Conservation (phyloP, 2,797 vertebrate genomes). For the Heliangelus exortis region DNA sequence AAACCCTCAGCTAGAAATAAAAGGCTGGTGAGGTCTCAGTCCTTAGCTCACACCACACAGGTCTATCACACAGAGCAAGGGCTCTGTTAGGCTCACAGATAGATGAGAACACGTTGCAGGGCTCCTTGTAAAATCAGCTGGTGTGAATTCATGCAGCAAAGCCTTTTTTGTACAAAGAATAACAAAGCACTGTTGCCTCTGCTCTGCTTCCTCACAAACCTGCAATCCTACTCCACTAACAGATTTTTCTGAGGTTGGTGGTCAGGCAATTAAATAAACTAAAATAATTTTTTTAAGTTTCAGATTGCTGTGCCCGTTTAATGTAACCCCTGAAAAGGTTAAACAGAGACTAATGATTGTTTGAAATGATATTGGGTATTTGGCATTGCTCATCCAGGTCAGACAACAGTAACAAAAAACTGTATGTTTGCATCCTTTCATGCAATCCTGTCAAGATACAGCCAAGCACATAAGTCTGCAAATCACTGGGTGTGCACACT, state of each 20-base stretch:
- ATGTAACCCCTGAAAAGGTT: neutral
- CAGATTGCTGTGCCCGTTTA: neutral
- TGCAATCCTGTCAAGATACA: neutral
- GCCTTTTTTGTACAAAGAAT: neutral
- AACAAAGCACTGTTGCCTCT: neutral
- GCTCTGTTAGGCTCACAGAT: neutral
- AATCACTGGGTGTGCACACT: neutral
- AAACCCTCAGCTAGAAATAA: neutral
- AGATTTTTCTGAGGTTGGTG: neutral
- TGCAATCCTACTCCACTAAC: neutral
- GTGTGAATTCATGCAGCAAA: constrained; percentile 9
- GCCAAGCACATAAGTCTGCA: neutral
- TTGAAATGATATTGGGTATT: neutral
- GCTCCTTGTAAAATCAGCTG: neutral
- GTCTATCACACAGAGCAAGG: neutral
- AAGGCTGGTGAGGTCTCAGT: neutral
- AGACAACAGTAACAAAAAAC: constrained; percentile 5
- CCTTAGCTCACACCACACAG: neutral
- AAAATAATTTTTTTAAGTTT: neutral
- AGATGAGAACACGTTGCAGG: neutral
- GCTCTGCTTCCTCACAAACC: constrained; percentile 2
- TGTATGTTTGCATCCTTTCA: neutral
- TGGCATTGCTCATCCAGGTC: neutral
- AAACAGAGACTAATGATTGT: neutral
- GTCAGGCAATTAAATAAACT: neutral